phyloP scores from a whole-genome alignment of 2,113 vertebrate species.

The Podarcis cretensis region DNA sequence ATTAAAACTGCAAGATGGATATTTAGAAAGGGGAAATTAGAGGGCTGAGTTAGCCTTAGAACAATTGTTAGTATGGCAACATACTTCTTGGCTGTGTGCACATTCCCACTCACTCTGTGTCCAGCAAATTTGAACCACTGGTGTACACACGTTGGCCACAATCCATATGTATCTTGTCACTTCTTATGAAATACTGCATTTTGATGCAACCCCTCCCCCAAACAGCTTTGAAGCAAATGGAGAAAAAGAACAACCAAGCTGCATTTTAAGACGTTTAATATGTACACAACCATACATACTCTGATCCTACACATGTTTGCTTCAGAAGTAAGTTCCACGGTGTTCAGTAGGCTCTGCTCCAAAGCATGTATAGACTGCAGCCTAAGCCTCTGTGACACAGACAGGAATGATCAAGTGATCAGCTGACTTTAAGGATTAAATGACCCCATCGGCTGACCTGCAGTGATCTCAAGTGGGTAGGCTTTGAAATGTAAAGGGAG shows the following conservation, averaged over 20 bases:
- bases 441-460: neutral
- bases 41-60: neutral
- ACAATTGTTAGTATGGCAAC: neutral
- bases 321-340: too few species aligned
- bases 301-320: too few species aligned
- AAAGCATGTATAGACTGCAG: neutral
- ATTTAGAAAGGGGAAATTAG: neutral
- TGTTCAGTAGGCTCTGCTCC: neutral
- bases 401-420: neutral
- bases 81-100: neutral
- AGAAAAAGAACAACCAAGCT: too few species aligned
- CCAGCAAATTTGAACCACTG: too few species aligned
- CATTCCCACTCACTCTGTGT: too few species aligned
- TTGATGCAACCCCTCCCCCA: too few species aligned
- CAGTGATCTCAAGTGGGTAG: neutral
- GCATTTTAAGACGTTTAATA: too few species aligned
- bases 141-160: too few species aligned
- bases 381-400: neutral
- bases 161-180: neutral
- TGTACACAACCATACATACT: too few species aligned
- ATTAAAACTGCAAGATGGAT: constrained; percentile 17
- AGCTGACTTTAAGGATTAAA: neutral
- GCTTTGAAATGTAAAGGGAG: neutral
- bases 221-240: too few species aligned
- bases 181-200: too few species aligned